phyloP scores from a whole-genome alignment of 2,113 vertebrate species.

The Ardeotis arabs region DNA sequence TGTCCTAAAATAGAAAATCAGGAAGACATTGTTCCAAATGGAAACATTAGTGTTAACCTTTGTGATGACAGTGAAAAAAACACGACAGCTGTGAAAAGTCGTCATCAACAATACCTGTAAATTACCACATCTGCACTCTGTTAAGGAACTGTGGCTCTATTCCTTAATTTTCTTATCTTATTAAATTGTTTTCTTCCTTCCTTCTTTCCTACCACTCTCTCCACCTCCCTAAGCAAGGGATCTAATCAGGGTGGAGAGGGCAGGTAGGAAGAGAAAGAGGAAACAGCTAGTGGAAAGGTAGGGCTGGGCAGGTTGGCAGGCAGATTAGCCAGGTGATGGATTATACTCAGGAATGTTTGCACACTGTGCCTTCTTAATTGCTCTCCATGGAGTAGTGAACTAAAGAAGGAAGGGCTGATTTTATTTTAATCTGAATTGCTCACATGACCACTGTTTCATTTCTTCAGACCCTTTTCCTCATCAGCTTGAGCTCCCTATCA shows the following conservation, averaged over 20 bases:
- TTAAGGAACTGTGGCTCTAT: not conserved
- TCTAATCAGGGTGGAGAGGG: not conserved
- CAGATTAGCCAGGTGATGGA: not conserved
- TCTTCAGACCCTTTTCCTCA: not conserved
- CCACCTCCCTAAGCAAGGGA: not conserved
- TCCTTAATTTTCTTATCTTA: not conserved
- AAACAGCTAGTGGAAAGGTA: not conserved
- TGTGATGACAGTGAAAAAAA: not conserved
- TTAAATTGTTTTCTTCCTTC: not conserved
- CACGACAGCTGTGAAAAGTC: not conserved
- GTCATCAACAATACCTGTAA: not conserved
- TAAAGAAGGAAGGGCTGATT: not conserved
- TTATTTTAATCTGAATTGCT: not conserved
- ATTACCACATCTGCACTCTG: not conserved
- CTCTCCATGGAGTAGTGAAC: not conserved
- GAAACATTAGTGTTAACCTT: not conserved
- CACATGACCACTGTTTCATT: not conserved
- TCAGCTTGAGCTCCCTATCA: not conserved
- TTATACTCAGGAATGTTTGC: not conserved
- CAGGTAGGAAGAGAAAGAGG: not conserved
- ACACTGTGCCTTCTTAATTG: not conserved
- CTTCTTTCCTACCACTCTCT: not conserved
- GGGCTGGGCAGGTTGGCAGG: not conserved
- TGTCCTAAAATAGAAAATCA: slow-evolving; percentile 6
- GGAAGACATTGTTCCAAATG: not conserved